A percentile compares a stretch with the other conserved stretches of the same genome.
Conservation (phyloP, 2,797 vertebrate species). For the Pantherophis vulpinus region DNA sequence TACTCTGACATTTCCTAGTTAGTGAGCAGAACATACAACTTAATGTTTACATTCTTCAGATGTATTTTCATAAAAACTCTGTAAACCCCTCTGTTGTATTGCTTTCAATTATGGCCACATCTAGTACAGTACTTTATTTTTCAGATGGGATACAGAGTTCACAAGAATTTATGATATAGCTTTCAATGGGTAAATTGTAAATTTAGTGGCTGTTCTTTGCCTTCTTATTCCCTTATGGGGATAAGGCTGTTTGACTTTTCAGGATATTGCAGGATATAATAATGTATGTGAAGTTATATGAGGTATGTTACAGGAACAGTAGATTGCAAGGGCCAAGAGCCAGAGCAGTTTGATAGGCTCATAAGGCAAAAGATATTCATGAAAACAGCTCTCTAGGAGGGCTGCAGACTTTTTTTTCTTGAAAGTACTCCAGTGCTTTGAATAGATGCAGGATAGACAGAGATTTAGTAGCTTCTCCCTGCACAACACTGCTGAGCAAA, state of each 20-base stretch:
- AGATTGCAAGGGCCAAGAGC: not conserved
- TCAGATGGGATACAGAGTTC: not conserved
- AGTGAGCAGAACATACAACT: not conserved
- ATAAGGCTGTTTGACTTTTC: not conserved
- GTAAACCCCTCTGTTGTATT: not conserved
- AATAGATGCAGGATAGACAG: not conserved
- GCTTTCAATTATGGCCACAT: not conserved
- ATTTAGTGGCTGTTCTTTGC: not conserved
- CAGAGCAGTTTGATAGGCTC: not conserved
- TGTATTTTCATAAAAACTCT: not conserved
- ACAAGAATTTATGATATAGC: not conserved
- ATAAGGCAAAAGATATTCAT: not conserved
- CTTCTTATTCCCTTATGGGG: not conserved
- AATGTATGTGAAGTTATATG: not conserved
- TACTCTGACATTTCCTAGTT: not conserved
- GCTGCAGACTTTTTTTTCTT: not conserved
- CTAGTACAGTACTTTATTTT: not conserved
- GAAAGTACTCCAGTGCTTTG: not conserved
- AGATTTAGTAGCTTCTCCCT: not conserved
- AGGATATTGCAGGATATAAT: not conserved
- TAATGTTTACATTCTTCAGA: not conserved
- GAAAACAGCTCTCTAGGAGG: not conserved
- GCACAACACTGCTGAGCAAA: not conserved
- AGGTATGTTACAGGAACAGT: not conserved
- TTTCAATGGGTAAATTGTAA: not conserved